These are phyloP conservation scores for Abramis brama DNA, from an alignment of 2,113 vertebrate genomes.

Conservation along the genomic window DNA sequence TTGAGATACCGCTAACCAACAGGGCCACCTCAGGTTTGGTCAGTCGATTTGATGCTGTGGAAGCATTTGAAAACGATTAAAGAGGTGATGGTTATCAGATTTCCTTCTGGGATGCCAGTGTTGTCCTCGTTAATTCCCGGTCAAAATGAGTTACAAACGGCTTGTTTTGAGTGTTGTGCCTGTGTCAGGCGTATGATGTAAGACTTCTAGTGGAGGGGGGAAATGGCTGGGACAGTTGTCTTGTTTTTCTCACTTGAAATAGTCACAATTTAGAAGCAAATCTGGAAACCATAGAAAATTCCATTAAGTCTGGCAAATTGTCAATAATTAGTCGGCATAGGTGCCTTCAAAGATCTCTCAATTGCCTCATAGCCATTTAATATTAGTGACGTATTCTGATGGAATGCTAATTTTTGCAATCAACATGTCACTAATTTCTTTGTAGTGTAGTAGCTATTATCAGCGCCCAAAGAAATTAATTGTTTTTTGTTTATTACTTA, in stretches of 20 bases:
- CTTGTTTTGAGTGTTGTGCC: conserved; percentile 33
- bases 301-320: background rate
- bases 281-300: background rate
- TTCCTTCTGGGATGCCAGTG: conserved; percentile 43
- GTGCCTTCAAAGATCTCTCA: background rate
- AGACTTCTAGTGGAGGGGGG: background rate
- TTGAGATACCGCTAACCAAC: conserved; percentile 49
- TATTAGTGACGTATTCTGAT: background rate
- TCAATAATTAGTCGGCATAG: background rate
- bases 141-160: conserved; percentile 34
- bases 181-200: background rate
- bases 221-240: background rate
- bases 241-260: background rate
- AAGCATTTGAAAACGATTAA: conserved; percentile 73
- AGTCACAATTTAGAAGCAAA: background rate
- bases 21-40: conserved; percentile 43
- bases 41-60: conserved; percentile 53
- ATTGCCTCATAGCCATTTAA: too few relatives aligned
- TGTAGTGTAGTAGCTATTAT: background rate
- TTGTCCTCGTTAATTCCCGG: conserved; percentile 40
- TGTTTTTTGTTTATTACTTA: too few relatives aligned
- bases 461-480: background rate
- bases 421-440: too few relatives aligned
- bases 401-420: background rate
- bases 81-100: conserved; percentile 70